phyloP scores from a whole-genome alignment of 2,113 vertebrate genomes.

The Myrmecobius fasciatus region DNA sequence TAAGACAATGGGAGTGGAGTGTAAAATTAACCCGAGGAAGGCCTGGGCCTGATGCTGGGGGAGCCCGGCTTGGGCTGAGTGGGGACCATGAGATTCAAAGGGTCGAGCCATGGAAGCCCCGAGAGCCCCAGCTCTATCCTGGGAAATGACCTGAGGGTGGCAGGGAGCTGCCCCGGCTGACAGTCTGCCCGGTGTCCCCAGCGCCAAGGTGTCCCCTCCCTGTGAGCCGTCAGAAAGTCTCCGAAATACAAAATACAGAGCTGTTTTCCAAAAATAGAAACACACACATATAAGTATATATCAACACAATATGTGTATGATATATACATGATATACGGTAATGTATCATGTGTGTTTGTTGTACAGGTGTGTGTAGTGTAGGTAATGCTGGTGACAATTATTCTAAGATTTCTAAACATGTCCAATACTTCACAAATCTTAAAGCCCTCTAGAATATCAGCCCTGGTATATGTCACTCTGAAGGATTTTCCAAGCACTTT shows the following conservation, averaged over 20 bases:
- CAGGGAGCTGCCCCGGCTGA: constrained; percentile 33
- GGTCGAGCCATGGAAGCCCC: not conserved
- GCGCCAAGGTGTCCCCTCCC: not conserved
- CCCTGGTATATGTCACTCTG: not conserved
- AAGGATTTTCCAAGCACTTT: not conserved
- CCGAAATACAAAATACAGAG: not conserved
- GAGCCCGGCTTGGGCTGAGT: not conserved
- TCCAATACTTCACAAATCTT: not conserved
- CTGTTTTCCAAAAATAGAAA: not conserved
- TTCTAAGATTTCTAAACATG: not conserved
- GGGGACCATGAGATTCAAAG: constrained; percentile 15
- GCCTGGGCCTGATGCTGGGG: not conserved
- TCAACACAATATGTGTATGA: not conserved
- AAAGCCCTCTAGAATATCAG: not conserved
- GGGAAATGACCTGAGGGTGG: constrained; percentile 21
- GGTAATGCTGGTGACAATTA: not conserved
- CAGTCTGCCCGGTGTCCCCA: constrained; percentile 21
- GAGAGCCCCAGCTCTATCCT: not conserved
- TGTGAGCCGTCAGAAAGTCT: not conserved
- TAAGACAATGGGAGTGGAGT: constrained; percentile 63
- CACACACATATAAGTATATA: not conserved
- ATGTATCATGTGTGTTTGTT: not conserved
- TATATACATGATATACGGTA: too few relatives aligned
- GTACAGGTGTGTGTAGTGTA: too few relatives aligned
- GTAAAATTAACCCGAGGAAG: constrained; percentile 65